Conservation (phyloP, 2,113 vertebrate genomes). For the Chaetorhynchus papuensis region DNA sequence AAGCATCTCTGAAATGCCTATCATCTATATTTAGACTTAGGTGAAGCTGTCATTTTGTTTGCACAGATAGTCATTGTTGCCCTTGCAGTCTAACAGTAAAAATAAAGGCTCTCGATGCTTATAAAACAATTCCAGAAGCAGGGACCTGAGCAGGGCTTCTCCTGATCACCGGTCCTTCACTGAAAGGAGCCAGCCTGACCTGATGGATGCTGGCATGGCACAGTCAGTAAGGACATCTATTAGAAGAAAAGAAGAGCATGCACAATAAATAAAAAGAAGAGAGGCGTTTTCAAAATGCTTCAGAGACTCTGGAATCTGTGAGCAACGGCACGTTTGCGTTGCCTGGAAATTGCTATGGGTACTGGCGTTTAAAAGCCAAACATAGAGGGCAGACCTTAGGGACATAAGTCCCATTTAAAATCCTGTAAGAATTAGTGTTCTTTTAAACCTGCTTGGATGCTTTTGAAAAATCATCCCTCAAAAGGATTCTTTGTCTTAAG, state of each 20-base stretch:
- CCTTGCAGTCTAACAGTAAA: not conserved
- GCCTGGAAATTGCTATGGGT: slow-evolving; percentile 46
- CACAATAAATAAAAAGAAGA: not conserved
- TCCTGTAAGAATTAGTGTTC: not conserved
- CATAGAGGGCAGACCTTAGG: not conserved
- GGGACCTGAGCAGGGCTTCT: not conserved
- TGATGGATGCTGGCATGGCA: not conserved
- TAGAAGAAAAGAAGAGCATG: not conserved
- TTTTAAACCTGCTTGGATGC: not conserved
- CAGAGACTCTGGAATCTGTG: slow-evolving; percentile 8
- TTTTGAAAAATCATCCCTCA: not conserved
- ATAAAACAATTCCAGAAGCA: not conserved
- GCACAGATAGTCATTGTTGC: not conserved
- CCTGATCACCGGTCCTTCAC: rapidly evolving
- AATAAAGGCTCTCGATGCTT: not conserved
- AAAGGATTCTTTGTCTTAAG: not conserved
- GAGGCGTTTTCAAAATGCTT: not conserved
- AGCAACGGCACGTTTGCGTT: not conserved
- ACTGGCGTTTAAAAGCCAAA: slow-evolving; percentile 24
- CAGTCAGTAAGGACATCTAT: not conserved
- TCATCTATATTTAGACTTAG: not conserved
- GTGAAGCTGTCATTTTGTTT: not conserved
- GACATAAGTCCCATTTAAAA: slow-evolving; percentile 5
- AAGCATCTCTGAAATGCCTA: not conserved
- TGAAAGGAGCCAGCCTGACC: not conserved